phyloP scores from a whole-genome alignment of 2,888 invertebrate genomes.

The Trilocha varians region DNA sequence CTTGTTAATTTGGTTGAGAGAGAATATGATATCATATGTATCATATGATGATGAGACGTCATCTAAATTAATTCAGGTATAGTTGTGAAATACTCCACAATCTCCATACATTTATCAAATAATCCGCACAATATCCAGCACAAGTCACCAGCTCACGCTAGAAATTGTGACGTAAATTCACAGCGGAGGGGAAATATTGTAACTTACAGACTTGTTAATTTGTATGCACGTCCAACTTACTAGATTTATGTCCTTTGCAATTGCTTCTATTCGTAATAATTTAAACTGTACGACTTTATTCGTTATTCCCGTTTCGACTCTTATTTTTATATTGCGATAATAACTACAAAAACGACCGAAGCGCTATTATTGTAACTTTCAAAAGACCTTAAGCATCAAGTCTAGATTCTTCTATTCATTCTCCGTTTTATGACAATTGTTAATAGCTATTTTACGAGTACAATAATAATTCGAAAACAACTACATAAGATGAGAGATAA shows the following conservation, averaged over 20 bases:
- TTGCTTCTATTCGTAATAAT: conserved; percentile 32
- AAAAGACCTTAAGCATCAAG: too few species aligned
- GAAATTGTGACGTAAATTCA: background rate
- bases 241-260: conserved; percentile 34
- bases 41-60: too few species aligned
- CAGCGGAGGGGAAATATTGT: conserved; percentile 31
- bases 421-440: too few species aligned
- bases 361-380: too few species aligned
- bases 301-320: background rate
- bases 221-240: conserved; percentile 38
- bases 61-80: too few species aligned
- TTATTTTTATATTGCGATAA: background rate
- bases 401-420: too few species aligned
- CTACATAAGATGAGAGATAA: background rate
- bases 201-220: conserved; percentile 38
- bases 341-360: background rate
- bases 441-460: background rate
- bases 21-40: too few species aligned
- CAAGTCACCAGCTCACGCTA: background rate
- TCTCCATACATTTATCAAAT: too few species aligned
- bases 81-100: too few species aligned
- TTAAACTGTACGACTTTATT: conserved; percentile 12
- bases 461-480: background rate
- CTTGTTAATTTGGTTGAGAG: too few species aligned
- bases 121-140: too few species aligned